Conservation (phyloP, 2,888 invertebrate genomes). For the Auanema sp. region DNA sequence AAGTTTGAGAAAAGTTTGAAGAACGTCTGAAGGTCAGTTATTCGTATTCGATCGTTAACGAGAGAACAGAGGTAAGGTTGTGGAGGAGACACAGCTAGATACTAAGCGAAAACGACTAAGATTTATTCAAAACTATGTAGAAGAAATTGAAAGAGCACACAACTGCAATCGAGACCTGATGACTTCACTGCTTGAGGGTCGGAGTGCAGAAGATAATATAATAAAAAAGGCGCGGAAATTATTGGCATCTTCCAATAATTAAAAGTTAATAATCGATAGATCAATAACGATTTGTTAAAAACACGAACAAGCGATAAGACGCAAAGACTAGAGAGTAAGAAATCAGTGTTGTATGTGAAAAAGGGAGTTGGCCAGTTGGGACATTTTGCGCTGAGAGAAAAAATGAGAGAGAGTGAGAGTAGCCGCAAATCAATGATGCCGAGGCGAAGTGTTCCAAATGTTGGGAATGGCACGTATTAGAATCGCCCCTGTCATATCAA, state of each 20-base stretch:
- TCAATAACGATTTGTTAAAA: no score
- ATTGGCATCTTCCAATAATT: no score
- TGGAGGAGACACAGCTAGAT: no score
- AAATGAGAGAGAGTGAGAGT: background rate
- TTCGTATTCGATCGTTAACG: background rate
- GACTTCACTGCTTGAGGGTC: background rate
- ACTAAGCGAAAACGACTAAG: background rate
- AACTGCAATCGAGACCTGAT: background rate
- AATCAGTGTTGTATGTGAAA: no score
- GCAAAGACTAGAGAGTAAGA: no score
- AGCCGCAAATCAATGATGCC: background rate
- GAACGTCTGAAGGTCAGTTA: background rate
- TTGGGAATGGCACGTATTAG: background rate
- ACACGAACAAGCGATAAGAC: no score
- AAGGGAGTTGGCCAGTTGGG: background rate
- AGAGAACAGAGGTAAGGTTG: no score
- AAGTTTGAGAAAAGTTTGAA: background rate
- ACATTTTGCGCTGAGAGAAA: background rate
- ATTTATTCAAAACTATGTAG: background rate
- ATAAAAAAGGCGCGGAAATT: no score
- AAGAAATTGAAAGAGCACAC: background rate
- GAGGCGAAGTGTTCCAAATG: constrained; percentile 2
- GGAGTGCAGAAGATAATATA: no score
- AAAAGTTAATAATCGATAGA: no score
- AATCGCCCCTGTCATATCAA: background rate